Evolutionary conservation across 2,113 vertebrate genomes (phyloP).

Genomic region (Entelurus aequoreus): DNA sequence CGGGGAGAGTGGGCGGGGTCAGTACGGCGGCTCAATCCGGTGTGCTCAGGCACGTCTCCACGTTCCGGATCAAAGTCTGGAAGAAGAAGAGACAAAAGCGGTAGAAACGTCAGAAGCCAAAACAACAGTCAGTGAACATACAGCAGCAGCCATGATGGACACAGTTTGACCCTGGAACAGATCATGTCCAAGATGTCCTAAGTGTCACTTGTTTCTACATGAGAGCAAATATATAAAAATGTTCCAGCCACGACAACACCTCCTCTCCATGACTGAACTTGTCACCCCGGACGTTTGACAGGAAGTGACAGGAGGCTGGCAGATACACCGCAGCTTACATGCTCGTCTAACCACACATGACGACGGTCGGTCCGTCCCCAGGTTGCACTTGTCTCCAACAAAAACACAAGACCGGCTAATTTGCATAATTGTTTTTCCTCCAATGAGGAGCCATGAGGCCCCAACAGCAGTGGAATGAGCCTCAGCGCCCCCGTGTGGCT

Average conservation of each 20-base stretch:
- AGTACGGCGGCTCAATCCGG: slow-evolving; percentile 8
- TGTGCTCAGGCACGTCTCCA: too few relatives aligned
- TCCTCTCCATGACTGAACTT: slow-evolving; percentile 46
- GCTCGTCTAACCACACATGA: neutral
- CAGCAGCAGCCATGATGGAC: too few relatives aligned
- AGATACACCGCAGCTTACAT: neutral
- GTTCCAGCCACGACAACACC: slow-evolving; percentile 39
- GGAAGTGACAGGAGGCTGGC: slow-evolving; percentile 27
- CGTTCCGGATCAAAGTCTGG: slow-evolving; percentile 36
- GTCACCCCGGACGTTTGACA: slow-evolving; percentile 36
- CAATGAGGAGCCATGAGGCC: too few relatives aligned
- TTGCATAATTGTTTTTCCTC: too few relatives aligned
- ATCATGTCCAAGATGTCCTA: neutral
- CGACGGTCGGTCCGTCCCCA: slow-evolving; percentile 4
- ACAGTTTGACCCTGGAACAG: slow-evolving; percentile 1
- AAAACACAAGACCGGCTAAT: too few relatives aligned
- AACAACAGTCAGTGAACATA: too few relatives aligned
- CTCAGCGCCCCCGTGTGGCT: too few relatives aligned
- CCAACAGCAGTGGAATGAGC: too few relatives aligned
- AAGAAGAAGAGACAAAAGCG: neutral
- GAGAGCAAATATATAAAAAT: slow-evolving; percentile 40
- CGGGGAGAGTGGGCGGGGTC: neutral
- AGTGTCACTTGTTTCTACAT: neutral
- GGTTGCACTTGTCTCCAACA: too few relatives aligned
- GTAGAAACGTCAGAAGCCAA: neutral